Evolutionary conservation across 2,797 vertebrate genomes (phyloP).

Genomic region (Poeciliopsis presidionis): DNA sequence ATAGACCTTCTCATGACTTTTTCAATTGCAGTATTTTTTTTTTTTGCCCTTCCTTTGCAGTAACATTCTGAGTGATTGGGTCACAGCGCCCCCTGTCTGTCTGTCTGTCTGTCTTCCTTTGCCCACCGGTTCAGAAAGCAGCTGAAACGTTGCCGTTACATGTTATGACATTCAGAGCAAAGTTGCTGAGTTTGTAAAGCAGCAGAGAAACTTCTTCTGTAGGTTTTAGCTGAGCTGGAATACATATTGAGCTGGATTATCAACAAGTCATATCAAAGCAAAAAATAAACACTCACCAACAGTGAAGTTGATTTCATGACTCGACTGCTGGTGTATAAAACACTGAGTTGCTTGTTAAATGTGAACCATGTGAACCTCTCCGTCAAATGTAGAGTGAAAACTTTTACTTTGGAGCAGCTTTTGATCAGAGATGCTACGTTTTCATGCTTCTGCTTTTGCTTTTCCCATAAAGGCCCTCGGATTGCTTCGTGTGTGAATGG

Average conservation of each 20-base stretch:
- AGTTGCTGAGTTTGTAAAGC: neutral
- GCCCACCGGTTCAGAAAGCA: neutral
- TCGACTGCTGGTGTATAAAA: neutral
- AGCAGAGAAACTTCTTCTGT: neutral
- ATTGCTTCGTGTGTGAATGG: neutral
- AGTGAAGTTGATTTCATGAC: neutral
- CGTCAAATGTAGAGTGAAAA: neutral
- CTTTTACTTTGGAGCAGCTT: neutral
- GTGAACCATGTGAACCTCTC: neutral
- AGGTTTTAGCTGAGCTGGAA: neutral
- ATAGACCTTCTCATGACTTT: neutral
- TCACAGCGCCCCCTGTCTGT: neutral
- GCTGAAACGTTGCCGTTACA: no score
- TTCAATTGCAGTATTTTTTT: neutral
- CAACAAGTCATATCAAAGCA: neutral
- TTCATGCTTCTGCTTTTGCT: neutral
- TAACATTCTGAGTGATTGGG: neutral
- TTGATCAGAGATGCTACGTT: neutral
- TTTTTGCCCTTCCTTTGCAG: neutral
- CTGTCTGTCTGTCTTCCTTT: neutral
- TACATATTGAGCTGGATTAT: neutral
- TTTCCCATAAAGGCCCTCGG: neutral
- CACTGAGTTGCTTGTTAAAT: neutral
- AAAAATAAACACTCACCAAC: neutral
- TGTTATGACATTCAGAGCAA: no score